Conservation (phyloP, 2,113 vertebrate species). For the Orientallactaga bullata region DNA sequence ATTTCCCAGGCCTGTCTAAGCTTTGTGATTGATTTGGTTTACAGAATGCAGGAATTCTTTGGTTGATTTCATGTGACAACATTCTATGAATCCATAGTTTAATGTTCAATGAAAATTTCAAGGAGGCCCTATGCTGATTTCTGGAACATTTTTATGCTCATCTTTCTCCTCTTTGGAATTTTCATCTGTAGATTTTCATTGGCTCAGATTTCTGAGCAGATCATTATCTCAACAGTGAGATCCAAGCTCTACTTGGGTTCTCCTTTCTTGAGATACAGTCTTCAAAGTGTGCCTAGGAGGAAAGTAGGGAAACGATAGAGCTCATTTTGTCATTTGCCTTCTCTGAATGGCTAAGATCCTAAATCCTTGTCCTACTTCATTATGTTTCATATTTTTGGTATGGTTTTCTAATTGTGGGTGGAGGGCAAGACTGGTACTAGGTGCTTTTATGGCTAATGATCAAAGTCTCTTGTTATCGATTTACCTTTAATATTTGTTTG, state of each 20-base stretch:
- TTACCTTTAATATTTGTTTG: constrained; percentile 15
- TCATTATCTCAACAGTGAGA: background rate
- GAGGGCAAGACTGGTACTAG: background rate
- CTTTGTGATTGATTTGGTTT: background rate
- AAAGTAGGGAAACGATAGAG: background rate
- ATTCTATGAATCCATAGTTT: background rate
- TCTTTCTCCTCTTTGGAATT: background rate
- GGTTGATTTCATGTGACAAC: background rate
- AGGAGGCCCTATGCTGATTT: background rate
- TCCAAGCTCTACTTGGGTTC: background rate
- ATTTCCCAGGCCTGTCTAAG: background rate
- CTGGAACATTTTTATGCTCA: background rate
- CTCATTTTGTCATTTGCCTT: background rate
- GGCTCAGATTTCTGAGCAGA: background rate
- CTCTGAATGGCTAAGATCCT: background rate
- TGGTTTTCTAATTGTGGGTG: background rate
- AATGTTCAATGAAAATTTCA: background rate
- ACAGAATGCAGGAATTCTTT: background rate
- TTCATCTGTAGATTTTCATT: background rate
- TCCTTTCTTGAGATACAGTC: background rate
- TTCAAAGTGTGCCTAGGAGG: background rate
- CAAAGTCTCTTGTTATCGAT: background rate
- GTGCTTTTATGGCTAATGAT: background rate
- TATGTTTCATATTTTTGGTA: background rate
- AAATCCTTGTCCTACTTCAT: background rate